Evolutionary conservation across 2,888 invertebrate genomes (phyloP), one percentile per base, ranked within the genome.

Genomic region (Leptura quadrifasciata): DNA sequence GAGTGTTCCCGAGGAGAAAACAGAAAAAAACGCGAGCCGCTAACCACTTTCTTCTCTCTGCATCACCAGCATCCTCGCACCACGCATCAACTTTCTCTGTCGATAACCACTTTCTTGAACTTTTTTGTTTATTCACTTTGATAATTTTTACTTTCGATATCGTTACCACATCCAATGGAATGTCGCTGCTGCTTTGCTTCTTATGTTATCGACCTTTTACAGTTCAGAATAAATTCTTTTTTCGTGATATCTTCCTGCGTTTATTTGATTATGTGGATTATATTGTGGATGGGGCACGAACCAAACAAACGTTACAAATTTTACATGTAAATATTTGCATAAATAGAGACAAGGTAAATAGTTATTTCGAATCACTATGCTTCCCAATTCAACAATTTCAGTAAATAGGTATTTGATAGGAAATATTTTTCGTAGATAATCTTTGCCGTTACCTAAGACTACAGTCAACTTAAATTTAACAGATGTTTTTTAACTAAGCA

Each of bases 21-120:
- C 64, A 64, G 58, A 75, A 76, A 57, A 63, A 65, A 73, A 73
- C 69, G 52, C 67, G 24, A 18, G 31, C 35, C 54, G 57, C 68
- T 70, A 74, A 63, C 67, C 52, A 75, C 81, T 80, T 78, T 79
- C 80, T 78, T 65, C 52, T 72, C 61, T 61, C 60, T 63, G 63
- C 74, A 54, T 55, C 39, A 54, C 31, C 71, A 63, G 64, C 72
- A 74, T 69, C 69, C 69, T 69, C 54, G 31, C 54, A 35, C 18
- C 74, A 74, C 55, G 18, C 67, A 27, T 64, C 64, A 10, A 79
- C 79, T 80, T 80, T 80, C 80, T 73, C 76, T 80, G 73, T 73
- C 65, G 55, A 64, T 54, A 39, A 64, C 58, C 72, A 55, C 64
- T 74, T 47, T 64, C 71, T 75, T 72, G 52, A 15, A n/a, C 5